These are phyloP conservation scores for Osmerus mordax DNA, from an alignment of 2,113 vertebrate genomes.

Conservation along the genomic window DNA sequence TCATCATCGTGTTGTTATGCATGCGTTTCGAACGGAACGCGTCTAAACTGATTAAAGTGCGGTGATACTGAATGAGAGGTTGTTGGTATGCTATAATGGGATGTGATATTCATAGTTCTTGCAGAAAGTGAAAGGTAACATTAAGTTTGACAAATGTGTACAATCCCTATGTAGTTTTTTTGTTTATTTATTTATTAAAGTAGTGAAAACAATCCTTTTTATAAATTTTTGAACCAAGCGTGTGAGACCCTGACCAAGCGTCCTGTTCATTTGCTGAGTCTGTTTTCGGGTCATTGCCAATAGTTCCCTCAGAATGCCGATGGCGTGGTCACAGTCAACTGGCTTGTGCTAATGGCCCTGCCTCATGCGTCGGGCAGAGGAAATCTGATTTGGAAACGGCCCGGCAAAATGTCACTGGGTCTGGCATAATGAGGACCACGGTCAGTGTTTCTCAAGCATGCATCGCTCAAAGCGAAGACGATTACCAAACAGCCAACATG, in stretches of 20 bases:
- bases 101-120: too few relatives aligned
- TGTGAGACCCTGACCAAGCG: background rate
- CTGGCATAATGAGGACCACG: conserved; percentile 38
- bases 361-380: conserved; percentile 46
- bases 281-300: conserved; percentile 36
- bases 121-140: too few relatives aligned
- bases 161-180: too few relatives aligned
- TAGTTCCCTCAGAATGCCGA: conserved; percentile 16
- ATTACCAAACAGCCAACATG: conserved; percentile 24
- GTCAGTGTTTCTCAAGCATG: conserved; percentile 32
- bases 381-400: conserved; percentile 55
- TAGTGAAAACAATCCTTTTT: background rate
- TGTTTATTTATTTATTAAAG: too few relatives aligned
- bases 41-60: too few relatives aligned
- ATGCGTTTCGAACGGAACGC: too few relatives aligned
- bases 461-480: conserved; percentile 29
- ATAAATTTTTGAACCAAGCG: background rate
- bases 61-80: too few relatives aligned
- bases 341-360: conserved; percentile 32
- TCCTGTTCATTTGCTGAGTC: background rate
- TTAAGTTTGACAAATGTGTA: too few relatives aligned
- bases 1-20: too few relatives aligned
- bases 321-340: conserved; percentile 33
- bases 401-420: conserved; percentile 61
- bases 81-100: too few relatives aligned